These are phyloP conservation scores for Platorchestia sp. DNA, from an alignment of 1,140 invertebrate genomes.

Conservation along the genomic window DNA sequence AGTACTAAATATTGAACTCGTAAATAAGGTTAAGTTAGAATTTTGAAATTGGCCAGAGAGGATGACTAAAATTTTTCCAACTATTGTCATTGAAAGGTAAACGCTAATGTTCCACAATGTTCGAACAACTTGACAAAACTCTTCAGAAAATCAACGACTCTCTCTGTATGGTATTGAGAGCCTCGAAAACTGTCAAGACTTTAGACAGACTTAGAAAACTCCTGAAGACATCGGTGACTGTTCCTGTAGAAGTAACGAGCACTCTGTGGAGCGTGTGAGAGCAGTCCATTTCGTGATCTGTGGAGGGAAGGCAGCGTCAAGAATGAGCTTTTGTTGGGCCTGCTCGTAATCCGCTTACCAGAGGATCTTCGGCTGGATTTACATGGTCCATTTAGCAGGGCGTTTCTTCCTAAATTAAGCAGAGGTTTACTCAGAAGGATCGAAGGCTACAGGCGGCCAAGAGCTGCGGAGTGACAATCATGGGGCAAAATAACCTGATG, in stretches of 20 bases:
- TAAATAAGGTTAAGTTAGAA: too few relatives aligned
- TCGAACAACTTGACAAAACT: too few relatives aligned
- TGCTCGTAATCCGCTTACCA: conserved; percentile 21
- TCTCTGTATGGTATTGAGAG: neutral
- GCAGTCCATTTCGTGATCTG: neutral
- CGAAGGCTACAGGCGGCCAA: neutral
- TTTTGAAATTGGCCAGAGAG: too few relatives aligned
- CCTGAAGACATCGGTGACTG: neutral
- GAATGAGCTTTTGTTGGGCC: conserved; percentile 50
- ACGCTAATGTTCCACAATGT: too few relatives aligned
- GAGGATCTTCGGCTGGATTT: conserved; percentile 44
- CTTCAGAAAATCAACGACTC: neutral
- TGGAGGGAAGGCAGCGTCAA: neutral
- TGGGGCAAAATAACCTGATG: neutral
- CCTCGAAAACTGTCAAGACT: neutral
- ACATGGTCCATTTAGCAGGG: conserved; percentile 44
- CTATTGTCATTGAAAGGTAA: too few relatives aligned
- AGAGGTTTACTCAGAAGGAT: neutral
- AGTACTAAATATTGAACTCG: too few relatives aligned
- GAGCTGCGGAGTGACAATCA: neutral
- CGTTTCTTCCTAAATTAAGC: conserved; percentile 45
- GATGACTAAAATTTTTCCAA: too few relatives aligned
- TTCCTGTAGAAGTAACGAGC: neutral
- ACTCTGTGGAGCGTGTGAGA: neutral
- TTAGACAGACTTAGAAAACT: neutral